Conservation (phyloP, 2,113 vertebrate species). For the Gallinago media region DNA sequence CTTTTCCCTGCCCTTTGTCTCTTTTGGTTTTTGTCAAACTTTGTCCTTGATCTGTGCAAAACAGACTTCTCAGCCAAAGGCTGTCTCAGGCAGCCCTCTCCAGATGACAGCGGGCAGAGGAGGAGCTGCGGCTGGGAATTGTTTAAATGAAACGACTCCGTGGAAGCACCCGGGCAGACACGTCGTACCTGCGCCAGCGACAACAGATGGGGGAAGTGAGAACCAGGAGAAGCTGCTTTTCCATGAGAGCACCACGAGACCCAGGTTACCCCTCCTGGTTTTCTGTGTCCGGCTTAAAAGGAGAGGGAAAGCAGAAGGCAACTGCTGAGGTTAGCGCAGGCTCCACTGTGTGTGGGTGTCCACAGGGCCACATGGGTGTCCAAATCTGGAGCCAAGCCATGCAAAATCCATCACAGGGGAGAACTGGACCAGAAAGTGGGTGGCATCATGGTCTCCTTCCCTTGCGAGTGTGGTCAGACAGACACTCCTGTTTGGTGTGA, state of each 20-base stretch:
- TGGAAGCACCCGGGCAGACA: neutral
- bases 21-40: neutral
- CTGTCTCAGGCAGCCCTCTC: neutral
- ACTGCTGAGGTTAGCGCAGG: neutral
- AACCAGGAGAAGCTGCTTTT: neutral
- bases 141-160: neutral
- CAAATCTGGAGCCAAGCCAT: neutral
- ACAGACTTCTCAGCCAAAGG: neutral
- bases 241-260: rapidly evolving
- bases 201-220: neutral
- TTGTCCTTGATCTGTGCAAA: neutral
- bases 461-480: neutral
- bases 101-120: neutral
- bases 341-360: neutral
- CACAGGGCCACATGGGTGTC: too few relatives aligned
- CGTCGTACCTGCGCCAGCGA: neutral
- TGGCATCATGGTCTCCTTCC: rapidly evolving
- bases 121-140: neutral
- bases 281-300: neutral
- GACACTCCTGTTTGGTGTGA: neutral
- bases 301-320: neutral
- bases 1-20: neutral
- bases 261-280: neutral
- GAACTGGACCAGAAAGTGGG: neutral
- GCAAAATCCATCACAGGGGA: neutral